Base-by-base conservation (phyloP, 2,888 invertebrate species). In the Luffia ferchaultella region DNA sequence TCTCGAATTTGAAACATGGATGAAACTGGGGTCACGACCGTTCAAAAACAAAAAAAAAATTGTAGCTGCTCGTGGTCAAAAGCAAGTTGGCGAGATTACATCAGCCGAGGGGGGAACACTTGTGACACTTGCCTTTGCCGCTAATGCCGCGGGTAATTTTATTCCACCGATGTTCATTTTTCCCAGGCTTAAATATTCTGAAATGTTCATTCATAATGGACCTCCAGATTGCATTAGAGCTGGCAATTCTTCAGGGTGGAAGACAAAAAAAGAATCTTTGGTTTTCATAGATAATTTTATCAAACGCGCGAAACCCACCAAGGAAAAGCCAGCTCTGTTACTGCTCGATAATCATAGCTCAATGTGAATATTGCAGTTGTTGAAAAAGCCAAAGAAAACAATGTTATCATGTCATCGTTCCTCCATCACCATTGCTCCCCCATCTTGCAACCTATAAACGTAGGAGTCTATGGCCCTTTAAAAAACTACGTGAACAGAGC, bases 121-220 rank as follows among this genome's bases (percentile, higher is more conserved):
- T 19, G 51, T 60, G 20, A 62, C 63, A 46, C 56, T 54, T 17
- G 61, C 60, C 15, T 60, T 57, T 42, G 57, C 55, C 48, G 58
- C 62, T 54, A 61, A 55, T 57, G 64, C 62, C 40, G 43, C 53
- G 18, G 65, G 65, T 3, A 43, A 50, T 41, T 66, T 55, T 50
- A 56, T 67, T n/a, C 62, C 65, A 18, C 65, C 65, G 18, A 53
- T 58, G 5, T 50, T 68, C 18, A 62, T 65, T 45, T 63, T 58
- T 52, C 58, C 57, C 12, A 51, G 62, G 45, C 57, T 58, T 43
- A 55, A 56, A 47, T 50, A 54, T 52, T 54, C 57, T 18, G 54
- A 51, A 9, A 51, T 59, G 20, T 51, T 64, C 40, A 43, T 62
- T 20, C 53, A 62, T 47, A 58, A 58, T 42, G 62, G 59, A 48